Conservation (phyloP, 2,797 vertebrate genomes). For the Cossypha dichroa region DNA sequence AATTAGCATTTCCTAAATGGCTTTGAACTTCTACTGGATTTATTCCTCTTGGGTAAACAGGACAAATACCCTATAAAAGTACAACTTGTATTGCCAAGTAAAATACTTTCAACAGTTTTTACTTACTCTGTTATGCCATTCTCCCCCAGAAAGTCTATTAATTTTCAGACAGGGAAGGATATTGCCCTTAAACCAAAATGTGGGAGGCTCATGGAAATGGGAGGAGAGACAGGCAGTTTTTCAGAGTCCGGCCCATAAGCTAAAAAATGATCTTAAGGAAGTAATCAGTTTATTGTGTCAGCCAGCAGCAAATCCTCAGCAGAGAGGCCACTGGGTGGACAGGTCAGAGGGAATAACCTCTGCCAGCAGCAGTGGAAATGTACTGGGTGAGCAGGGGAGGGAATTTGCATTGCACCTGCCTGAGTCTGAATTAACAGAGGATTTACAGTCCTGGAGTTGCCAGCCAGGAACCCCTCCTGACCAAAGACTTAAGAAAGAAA, state of each 20-base stretch:
- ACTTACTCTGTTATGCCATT: neutral
- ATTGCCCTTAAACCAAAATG: neutral
- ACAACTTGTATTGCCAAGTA: neutral
- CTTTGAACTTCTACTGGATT: neutral
- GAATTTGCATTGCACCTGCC: neutral
- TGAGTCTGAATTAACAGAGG: neutral
- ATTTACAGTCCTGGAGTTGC: neutral
- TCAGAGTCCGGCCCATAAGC: neutral
- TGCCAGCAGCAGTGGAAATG: neutral
- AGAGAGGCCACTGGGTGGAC: accelerated
- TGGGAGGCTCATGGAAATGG: neutral
- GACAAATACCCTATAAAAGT: neutral
- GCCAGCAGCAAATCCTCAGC: neutral
- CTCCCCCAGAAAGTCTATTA: neutral
- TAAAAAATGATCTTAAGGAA: neutral
- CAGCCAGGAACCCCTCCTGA: constrained; percentile 21
- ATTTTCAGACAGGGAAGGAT: neutral
- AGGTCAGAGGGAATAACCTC: neutral
- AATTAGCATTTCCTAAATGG: neutral
- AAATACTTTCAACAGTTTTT: neutral
- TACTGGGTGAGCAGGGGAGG: neutral
- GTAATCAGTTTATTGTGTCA: neutral
- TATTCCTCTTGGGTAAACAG: constrained; percentile 11
- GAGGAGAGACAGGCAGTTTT: neutral
- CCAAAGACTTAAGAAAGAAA: neutral